A percentile compares a stretch with the other conserved stretches of the same genome.
phyloP scores from a whole-genome alignment of 2,888 invertebrate species.

The Allygus modestus region DNA sequence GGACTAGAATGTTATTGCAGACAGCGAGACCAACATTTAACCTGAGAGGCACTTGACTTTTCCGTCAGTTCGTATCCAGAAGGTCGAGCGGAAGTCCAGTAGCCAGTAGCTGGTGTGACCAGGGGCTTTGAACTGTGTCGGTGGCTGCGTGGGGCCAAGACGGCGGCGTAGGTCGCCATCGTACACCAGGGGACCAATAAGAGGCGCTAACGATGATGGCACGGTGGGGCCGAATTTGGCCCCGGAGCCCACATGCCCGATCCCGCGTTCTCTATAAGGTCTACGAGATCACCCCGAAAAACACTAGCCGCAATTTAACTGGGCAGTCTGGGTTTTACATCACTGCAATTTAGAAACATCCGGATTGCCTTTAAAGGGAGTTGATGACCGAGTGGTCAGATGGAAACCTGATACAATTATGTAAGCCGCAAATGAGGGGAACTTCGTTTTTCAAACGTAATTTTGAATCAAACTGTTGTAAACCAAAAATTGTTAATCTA shows the following conservation, averaged over 20 bases:
- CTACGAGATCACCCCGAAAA: neutral
- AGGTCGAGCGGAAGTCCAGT: constrained; percentile 22
- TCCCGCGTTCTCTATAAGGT: constrained; percentile 8
- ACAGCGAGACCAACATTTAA: no score
- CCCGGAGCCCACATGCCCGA: constrained; percentile 20
- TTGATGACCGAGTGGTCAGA: neutral
- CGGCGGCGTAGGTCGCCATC: constrained; percentile 21
- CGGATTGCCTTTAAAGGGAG: neutral
- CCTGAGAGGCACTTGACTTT: no score
- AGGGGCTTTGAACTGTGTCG: constrained; percentile 53
- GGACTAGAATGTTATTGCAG: no score
- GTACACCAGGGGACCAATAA: neutral
- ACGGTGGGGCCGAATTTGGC: constrained; percentile 33
- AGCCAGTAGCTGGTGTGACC: neutral
- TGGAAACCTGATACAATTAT: neutral
- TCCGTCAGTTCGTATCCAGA: no score
- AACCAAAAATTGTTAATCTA: no score
- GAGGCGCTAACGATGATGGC: constrained; percentile 33
- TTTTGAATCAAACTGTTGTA: no score
- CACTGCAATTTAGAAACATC: neutral
- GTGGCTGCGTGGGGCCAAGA: constrained; percentile 38
- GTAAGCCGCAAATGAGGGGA: no score
- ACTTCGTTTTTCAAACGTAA: no score
- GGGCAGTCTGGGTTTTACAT: neutral
- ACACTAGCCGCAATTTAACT: neutral